Evolutionary conservation across 2,113 vertebrate genomes (phyloP).

Genomic region (Peromyscus californicus): DNA sequence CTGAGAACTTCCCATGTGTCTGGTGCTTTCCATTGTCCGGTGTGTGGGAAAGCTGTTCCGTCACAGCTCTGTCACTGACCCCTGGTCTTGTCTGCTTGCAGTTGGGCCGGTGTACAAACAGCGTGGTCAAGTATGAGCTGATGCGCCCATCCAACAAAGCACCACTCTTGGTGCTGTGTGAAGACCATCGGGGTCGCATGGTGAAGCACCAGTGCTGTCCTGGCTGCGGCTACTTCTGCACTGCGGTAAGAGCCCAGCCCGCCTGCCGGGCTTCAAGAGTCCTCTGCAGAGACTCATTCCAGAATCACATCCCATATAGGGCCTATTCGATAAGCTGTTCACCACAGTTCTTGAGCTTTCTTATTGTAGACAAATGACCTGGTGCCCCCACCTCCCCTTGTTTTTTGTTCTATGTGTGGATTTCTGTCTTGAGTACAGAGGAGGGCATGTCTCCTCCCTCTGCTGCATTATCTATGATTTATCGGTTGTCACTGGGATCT

Average conservation of each 20-base stretch:
- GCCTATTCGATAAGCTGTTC: not conserved
- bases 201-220: constrained; percentile 99
- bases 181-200: constrained; percentile 98
- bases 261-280: not conserved
- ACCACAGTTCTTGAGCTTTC: not conserved
- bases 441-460: rapidly evolving
- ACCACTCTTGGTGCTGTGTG: constrained; percentile 95
- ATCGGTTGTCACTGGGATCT: not conserved
- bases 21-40: not conserved
- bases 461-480: not conserved
- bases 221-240: constrained; percentile 97
- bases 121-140: constrained; percentile 96
- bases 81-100: constrained; percentile 79
- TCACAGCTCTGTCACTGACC: not conserved
- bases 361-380: not conserved
- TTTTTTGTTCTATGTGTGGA: not conserved
- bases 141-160: constrained; percentile 98
- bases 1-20: not conserved
- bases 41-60: not conserved
- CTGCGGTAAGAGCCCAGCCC: constrained; percentile 87
- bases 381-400: rapidly evolving
- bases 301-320: not conserved
- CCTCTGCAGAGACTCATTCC: not conserved
- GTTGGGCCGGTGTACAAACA: constrained; percentile 94
- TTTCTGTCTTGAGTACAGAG: not conserved